Conservation (phyloP, 2,797 vertebrate genomes). For the Trichosurus vulpecula region DNA sequence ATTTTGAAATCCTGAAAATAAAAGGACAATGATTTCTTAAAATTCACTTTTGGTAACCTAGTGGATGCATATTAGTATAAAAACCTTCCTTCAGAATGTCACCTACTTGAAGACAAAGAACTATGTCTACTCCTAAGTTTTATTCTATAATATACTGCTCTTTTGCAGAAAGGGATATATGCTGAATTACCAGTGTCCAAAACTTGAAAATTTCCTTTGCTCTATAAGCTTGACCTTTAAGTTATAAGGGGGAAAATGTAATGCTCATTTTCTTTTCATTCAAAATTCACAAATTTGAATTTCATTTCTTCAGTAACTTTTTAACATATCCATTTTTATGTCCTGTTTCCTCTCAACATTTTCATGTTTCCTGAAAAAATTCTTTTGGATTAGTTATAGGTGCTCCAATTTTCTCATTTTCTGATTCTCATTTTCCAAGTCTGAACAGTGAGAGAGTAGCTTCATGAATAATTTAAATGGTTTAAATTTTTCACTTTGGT, state of each 20-base stretch:
- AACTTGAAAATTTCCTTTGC: neutral
- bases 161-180: neutral
- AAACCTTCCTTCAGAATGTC: neutral
- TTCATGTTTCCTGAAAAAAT: slow-evolving; percentile 14
- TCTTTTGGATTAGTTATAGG: neutral
- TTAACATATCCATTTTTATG: slow-evolving; percentile 1
- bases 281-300: slow-evolving; percentile 17
- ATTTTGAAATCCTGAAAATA: neutral
- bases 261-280: slow-evolving; percentile 1
- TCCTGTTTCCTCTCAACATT: neutral
- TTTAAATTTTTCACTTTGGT: slow-evolving; percentile 17
- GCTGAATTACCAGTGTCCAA: neutral
- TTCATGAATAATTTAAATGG: slow-evolving; percentile 13
- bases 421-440: slow-evolving; percentile 18
- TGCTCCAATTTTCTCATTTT: neutral
- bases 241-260: neutral
- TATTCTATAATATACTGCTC: neutral
- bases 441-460: slow-evolving; percentile 3
- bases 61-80: neutral
- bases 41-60: neutral
- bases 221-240: neutral
- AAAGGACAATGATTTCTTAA: neutral
- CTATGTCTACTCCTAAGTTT: neutral
- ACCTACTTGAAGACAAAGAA: neutral
- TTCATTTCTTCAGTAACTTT: slow-evolving; percentile 10